phyloP scores from a whole-genome alignment of 2,888 invertebrate genomes.

The Acleris laterana region DNA sequence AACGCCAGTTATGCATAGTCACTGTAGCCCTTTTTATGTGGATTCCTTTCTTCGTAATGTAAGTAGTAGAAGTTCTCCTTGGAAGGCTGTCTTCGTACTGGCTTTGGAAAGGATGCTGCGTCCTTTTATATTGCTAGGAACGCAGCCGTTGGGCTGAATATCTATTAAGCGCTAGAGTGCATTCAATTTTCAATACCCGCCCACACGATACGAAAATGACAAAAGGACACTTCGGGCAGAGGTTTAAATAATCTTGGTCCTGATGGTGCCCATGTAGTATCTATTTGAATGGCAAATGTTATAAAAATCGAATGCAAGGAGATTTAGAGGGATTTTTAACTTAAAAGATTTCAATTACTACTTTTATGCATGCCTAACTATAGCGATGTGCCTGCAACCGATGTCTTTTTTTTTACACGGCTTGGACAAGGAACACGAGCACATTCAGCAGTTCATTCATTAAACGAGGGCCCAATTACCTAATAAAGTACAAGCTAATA shows the following conservation, averaged over 20 bases:
- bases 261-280: slow-evolving; percentile 24
- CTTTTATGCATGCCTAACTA: too few relatives aligned
- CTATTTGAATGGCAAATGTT: too few relatives aligned
- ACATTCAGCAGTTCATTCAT: too few relatives aligned
- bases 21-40: slow-evolving; percentile 57
- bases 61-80: slow-evolving; percentile 59
- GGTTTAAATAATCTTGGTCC: slow-evolving; percentile 46
- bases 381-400: too few relatives aligned
- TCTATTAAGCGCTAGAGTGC: slow-evolving; percentile 77
- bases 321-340: too few relatives aligned
- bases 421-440: too few relatives aligned
- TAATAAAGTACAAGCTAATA: too few relatives aligned
- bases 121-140: slow-evolving; percentile 65
- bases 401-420: too few relatives aligned
- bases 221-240: slow-evolving; percentile 18
- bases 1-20: slow-evolving; percentile 82
- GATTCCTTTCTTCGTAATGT: slow-evolving; percentile 52
- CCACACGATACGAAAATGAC: slow-evolving; percentile 51
- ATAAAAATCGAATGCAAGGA: too few relatives aligned
- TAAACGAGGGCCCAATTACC: too few relatives aligned
- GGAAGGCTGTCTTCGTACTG: slow-evolving; percentile 71
- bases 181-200: slow-evolving; percentile 77
- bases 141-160: slow-evolving; percentile 50
- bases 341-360: too few relatives aligned
- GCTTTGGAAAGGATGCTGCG: slow-evolving; percentile 43